phyloP scores from a whole-genome alignment of 2,797 vertebrate genomes.

The Siniperca undulata region DNA sequence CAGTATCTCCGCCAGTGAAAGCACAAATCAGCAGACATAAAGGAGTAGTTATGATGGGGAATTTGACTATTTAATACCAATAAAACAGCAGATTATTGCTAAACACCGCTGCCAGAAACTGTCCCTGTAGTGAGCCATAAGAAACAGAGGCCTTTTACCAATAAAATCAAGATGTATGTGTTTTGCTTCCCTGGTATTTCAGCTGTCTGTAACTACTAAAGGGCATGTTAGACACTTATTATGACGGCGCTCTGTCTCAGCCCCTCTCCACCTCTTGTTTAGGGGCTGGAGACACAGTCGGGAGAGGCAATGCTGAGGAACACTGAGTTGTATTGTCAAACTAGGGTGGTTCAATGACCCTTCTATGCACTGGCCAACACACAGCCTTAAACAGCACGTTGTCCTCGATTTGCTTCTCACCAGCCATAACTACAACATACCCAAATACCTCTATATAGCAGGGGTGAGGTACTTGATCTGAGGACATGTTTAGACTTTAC shows the following conservation, averaged over 20 bases:
- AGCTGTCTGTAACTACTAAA: constrained; percentile 13
- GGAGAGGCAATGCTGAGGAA: constrained; percentile 64
- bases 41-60: background rate
- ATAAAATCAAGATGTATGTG: background rate
- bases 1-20: background rate
- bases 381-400: constrained; percentile 52
- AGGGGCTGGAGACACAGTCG: constrained; percentile 48
- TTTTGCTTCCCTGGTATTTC: constrained; percentile 16
- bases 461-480: constrained; percentile 7
- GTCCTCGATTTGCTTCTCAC: constrained; percentile 58
- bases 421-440: background rate
- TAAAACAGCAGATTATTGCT: constrained; percentile 33
- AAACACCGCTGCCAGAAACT: background rate
- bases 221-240: constrained; percentile 32
- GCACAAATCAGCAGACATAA: background rate
- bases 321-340: constrained; percentile 79
- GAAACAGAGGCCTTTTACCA: constrained; percentile 34
- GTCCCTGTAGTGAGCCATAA: constrained; percentile 33
- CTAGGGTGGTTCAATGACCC: constrained; percentile 74
- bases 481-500: constrained; percentile 40
- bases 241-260: constrained; percentile 50
- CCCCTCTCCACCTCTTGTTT: constrained; percentile 54
- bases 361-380: constrained; percentile 67
- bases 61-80: constrained; percentile 9
- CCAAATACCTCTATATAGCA: background rate